Percentiles rank a stretch among this genome's conserved stretches.
Conservation (phyloP, 2,113 vertebrate genomes). For the Nicator chloris region DNA sequence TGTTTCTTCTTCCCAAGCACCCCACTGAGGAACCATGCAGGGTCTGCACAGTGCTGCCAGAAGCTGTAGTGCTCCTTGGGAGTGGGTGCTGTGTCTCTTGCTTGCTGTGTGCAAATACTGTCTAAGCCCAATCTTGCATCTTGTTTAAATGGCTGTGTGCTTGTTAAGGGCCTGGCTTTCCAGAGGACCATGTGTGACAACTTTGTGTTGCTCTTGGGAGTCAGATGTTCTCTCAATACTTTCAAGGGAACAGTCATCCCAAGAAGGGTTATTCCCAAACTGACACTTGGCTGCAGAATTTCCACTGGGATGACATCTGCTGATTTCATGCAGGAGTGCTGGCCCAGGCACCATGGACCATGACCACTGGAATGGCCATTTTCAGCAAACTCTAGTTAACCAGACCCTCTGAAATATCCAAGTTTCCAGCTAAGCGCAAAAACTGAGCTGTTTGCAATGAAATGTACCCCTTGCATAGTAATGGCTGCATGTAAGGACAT, state of each 20-base stretch:
- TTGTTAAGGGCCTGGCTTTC: neutral
- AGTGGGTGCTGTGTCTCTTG: neutral
- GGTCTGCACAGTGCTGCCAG: neutral
- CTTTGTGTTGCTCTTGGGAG: neutral
- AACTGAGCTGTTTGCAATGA: neutral
- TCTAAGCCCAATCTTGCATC: neutral
- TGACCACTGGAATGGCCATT: neutral
- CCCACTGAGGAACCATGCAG: rapidly evolving
- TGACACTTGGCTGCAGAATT: neutral
- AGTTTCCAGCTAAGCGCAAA: neutral
- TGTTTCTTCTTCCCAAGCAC: neutral
- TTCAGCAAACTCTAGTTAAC: neutral
- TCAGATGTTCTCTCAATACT: rapidly evolving
- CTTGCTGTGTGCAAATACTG: neutral
- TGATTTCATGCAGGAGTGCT: neutral
- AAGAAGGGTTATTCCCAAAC: neutral
- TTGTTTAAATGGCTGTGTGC: neutral
- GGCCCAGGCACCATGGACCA: neutral
- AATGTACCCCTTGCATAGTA: neutral
- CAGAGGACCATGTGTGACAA: neutral
- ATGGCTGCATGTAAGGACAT: neutral
- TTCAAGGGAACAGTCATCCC: neutral
- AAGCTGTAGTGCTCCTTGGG: neutral
- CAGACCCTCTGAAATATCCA: neutral
- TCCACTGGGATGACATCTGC: neutral